Evolutionary conservation across 2,888 invertebrate genomes (phyloP).

Genomic region (Phortica okadai): DNA sequence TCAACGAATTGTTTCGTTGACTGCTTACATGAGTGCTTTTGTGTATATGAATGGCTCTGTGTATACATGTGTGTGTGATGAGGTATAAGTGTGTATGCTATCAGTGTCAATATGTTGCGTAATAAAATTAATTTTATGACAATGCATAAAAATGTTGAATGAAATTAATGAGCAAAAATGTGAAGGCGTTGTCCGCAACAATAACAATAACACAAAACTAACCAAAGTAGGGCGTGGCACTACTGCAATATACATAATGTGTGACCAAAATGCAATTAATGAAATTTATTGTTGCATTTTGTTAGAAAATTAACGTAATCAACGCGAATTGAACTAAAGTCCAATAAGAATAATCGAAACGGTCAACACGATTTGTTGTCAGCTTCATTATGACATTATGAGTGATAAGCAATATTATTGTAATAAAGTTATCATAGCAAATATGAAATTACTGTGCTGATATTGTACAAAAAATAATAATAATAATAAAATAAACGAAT

Average conservation of each 20-base stretch:
- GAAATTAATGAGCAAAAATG: conserved; percentile 69
- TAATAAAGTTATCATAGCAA: conserved; percentile 26
- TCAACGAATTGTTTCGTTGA: background rate
- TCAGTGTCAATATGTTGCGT: conserved; percentile 8
- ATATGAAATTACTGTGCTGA: background rate
- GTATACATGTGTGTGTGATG: background rate
- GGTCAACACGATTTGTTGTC: too few species aligned
- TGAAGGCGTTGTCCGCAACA: conserved; percentile 43
- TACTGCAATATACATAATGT: conserved; percentile 16
- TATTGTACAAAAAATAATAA: background rate
- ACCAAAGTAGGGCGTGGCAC: background rate
- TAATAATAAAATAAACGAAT: background rate
- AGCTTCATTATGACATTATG: background rate
- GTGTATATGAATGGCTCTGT: conserved; percentile 30
- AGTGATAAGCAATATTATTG: conserved; percentile 40
- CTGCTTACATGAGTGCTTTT: background rate
- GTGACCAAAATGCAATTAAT: conserved; percentile 65
- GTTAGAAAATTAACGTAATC: conserved; percentile 32
- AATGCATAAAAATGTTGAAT: conserved; percentile 68
- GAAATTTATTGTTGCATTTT: conserved; percentile 68
- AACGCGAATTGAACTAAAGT: conserved; percentile 48
- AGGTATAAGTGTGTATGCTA: conserved; percentile 6
- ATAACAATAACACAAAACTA: background rate
- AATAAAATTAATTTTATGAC: conserved; percentile 70
- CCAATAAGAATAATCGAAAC: background rate